phyloP scores from a whole-genome alignment of 2,797 vertebrate species.

The Sternotherus odoratus region DNA sequence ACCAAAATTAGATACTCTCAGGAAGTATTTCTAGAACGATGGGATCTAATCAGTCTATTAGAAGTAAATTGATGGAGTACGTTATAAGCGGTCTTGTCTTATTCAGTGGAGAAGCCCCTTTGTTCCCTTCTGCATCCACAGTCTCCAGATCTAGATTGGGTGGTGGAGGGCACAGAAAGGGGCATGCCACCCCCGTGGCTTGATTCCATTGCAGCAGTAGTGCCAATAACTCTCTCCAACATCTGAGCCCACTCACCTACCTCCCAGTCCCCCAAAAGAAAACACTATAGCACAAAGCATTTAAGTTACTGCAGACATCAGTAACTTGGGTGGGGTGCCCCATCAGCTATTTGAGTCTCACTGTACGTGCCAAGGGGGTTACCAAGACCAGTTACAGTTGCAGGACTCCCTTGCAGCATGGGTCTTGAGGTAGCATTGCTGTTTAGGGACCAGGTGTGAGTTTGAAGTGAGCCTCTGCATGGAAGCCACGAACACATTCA shows the following conservation, averaged over 20 bases:
- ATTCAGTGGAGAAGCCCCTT: background rate
- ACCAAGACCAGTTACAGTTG: background rate
- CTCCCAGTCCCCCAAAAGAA: background rate
- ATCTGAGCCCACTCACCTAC: background rate
- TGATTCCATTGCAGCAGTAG: background rate
- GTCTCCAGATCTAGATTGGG: background rate
- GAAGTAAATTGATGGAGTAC: background rate
- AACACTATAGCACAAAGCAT: background rate
- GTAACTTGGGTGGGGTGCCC: background rate
- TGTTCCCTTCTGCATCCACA: background rate
- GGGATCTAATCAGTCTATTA: constrained; percentile 1
- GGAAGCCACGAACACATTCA: background rate
- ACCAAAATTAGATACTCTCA: background rate
- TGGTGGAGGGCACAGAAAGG: background rate
- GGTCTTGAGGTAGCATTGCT: background rate
- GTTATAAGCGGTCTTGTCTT: background rate
- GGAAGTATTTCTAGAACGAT: constrained; percentile 10
- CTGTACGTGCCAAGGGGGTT: background rate
- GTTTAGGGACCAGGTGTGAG: background rate
- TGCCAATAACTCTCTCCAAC: accelerated
- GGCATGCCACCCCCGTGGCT: accelerated
- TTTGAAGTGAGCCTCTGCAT: background rate
- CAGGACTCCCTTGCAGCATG: background rate
- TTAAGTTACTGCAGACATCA: background rate
- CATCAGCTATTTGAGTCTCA: background rate